Evolutionary conservation across 2,113 vertebrate genomes (phyloP), one percentile per base, ranked within the genome.

Genomic region (Cebus imitator): DNA sequence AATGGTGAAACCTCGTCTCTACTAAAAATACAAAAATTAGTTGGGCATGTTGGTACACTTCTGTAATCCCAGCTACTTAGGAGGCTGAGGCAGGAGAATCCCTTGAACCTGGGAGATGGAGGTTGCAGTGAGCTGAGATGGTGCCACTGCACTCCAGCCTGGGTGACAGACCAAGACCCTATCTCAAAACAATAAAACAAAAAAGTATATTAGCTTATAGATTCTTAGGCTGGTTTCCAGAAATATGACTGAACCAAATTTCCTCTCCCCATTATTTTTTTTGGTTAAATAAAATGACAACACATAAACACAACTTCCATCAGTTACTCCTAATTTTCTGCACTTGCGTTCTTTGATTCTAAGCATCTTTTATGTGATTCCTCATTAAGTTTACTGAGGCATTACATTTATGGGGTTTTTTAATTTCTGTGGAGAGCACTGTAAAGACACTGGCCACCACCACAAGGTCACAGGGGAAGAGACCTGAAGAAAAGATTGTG

Each of bases 341-440:
- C 3, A 72, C 78, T 96, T 83, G 37, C 81, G 84, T 94, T 85
- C 81, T 92, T 79, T 61, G 58, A 78, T 83, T 58, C 40, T 86
- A 95, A 88, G 43, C 58, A 66, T 91, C 66, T 57, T 96, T 93
- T 95, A 82, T 95, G 58, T 72, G 87, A 73, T 85, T 94, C 80
- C 90, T 95, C 58, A 94, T 93, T 75, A 91, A 92, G 50, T 97
- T 93, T 91, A 94, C 89, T 58, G 55, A 79, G 66, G 73, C 82
- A 80, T 95, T 94, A 76, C 50, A 27, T 97, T 96, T 95, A 91
- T 16, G 64, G 95, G 20, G 55, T 82, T 91, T 83, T 95, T 94
- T 95, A 88, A 50, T 80, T 92, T 66, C 94, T 86, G 78, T 87
- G 87, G 87, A 81, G 61, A 92, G 66, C 45, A 66, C 57, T 18